These are phyloP conservation scores for Eupithecia subfuscata DNA, from an alignment of 2,888 invertebrate genomes.

Conservation along the genomic window DNA sequence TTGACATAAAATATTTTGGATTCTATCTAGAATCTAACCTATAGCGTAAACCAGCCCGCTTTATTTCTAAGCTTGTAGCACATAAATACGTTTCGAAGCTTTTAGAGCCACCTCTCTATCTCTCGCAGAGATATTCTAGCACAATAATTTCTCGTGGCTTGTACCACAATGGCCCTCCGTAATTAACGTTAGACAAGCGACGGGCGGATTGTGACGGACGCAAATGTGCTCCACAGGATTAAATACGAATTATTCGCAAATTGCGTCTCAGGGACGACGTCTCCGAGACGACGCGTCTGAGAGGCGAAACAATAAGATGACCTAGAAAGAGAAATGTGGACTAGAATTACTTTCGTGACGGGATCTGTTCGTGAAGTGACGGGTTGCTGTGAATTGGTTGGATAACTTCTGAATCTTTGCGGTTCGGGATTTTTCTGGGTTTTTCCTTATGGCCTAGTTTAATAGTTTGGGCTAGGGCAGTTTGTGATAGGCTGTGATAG, in stretches of 20 bases:
- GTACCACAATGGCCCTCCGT: conserved; percentile 22
- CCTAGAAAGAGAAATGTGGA: not conserved
- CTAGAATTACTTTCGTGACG: not conserved
- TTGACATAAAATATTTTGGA: not conserved
- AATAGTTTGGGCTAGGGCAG: not conserved
- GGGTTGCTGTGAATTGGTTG: conserved; percentile 1
- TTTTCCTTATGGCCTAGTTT: not conserved
- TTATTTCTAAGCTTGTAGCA: not conserved
- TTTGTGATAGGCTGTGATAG: not conserved
- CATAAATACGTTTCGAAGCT: not conserved
- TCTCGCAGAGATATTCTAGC: not conserved
- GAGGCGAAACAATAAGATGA: conserved; percentile 8
- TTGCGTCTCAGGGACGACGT: conserved; percentile 19
- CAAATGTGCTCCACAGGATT: conserved; percentile 32
- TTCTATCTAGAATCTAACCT: not conserved
- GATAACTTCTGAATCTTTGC: not conserved
- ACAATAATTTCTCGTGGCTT: conserved; percentile 8
- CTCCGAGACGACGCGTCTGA: not conserved
- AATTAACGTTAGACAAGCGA: conserved; percentile 38
- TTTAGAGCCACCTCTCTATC: not conserved
- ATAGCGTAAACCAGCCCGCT: no score
- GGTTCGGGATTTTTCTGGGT: not conserved
- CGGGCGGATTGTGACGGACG: conserved; percentile 33
- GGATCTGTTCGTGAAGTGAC: not conserved
- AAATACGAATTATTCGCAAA: conserved; percentile 34